A percentile compares a stretch with the other conserved stretches of the same genome.
Conservation (phyloP, 1,140 invertebrate species). For the Maconellicoccus hirsutus region DNA sequence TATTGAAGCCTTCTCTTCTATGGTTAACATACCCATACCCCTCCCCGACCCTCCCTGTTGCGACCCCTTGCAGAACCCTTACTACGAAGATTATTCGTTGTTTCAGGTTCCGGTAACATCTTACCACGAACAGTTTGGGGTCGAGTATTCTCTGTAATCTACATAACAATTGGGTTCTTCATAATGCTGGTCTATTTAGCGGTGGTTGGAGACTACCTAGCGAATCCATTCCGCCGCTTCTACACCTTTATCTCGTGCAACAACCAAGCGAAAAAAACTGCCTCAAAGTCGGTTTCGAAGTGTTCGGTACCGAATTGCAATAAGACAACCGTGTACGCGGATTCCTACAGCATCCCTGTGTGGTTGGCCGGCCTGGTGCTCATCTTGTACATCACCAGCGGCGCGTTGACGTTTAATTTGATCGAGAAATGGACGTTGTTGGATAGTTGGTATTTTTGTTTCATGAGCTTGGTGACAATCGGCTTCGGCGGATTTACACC, state of each 20-base stretch:
- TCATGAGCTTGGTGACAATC: constrained; percentile 79
- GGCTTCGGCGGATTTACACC: constrained; percentile 77
- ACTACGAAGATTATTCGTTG: constrained; percentile 23
- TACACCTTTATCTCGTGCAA: constrained; percentile 29
- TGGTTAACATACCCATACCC: no score
- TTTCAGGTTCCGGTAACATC: constrained; percentile 80
- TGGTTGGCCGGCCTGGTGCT: constrained; percentile 48
- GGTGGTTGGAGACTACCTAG: constrained; percentile 63
- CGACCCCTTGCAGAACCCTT: no score
- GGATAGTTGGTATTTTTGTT: constrained; percentile 90
- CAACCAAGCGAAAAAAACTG: constrained; percentile 6
- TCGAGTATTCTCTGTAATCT: constrained; percentile 68
- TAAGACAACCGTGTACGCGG: constrained; percentile 35
- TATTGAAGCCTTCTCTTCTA: no score
- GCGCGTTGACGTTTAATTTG: constrained; percentile 80
- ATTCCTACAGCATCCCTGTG: constrained; percentile 36
- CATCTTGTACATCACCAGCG: constrained; percentile 76
- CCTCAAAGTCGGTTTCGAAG: constrained; percentile 32
- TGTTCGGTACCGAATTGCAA: constrained; percentile 32
- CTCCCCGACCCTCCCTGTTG: no score
- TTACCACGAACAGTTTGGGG: constrained; percentile 81
- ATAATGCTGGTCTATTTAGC: constrained; percentile 81
- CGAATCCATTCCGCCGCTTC: constrained; percentile 35
- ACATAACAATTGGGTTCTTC: constrained; percentile 80
- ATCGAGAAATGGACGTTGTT: constrained; percentile 81